Evolutionary conservation across 2,113 vertebrate genomes (phyloP).

Genomic region (Apteryx owenii): DNA sequence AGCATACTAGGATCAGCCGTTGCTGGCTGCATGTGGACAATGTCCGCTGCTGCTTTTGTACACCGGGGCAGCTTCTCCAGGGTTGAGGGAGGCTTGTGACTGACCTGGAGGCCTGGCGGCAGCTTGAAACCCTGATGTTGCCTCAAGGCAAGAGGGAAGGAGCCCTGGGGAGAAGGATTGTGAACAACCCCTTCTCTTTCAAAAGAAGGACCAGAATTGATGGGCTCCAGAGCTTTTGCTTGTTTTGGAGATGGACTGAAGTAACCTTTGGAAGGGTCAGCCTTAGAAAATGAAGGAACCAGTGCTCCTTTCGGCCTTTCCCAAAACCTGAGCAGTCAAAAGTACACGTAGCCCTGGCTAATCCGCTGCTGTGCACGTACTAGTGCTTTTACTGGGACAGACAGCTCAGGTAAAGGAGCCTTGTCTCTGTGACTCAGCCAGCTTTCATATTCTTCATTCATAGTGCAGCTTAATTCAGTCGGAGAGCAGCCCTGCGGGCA

Average conservation of each 20-base stretch:
- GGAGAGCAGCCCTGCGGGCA: neutral
- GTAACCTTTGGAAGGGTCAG: neutral
- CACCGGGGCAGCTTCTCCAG: fast-evolving
- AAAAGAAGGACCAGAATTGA: too few species aligned
- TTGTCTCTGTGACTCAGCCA: neutral
- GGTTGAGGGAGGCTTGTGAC: neutral
- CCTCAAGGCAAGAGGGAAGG: neutral
- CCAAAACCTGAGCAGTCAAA: fast-evolving
- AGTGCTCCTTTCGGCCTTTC: neutral
- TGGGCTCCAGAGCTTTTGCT: neutral
- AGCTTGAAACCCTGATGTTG: neutral
- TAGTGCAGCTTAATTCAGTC: neutral
- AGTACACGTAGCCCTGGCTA: fast-evolving
- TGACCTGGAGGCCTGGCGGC: fast-evolving
- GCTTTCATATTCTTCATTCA: fast-evolving
- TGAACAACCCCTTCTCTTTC: neutral
- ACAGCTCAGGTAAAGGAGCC: fast-evolving
- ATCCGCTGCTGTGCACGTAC: fast-evolving
- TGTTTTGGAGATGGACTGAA: neutral
- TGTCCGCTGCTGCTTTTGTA: neutral
- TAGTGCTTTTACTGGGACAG: neutral
- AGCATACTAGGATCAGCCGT: fast-evolving
- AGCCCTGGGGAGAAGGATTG: neutral
- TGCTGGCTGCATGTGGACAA: fast-evolving
- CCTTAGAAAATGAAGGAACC: neutral